Evolutionary conservation across 2,888 invertebrate genomes (phyloP).

Genomic region (Notodonta dromedarius): DNA sequence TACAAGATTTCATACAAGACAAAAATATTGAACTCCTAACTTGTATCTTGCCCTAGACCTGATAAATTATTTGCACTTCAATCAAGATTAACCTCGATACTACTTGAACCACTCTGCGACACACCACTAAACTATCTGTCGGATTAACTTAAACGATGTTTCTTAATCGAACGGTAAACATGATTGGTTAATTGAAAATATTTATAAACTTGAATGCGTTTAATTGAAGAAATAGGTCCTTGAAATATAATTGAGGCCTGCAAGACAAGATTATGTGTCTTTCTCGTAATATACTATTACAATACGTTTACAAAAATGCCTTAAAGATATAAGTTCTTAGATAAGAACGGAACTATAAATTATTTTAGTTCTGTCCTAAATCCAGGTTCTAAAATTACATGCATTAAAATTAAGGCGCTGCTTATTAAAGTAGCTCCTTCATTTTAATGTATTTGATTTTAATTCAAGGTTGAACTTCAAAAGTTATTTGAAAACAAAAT

Average conservation of each 20-base stretch:
- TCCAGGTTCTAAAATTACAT: no score
- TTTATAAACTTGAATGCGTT: not conserved
- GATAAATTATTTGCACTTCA: conserved; percentile 16
- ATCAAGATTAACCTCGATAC: conserved; percentile 23
- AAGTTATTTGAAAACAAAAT: conserved; percentile 20
- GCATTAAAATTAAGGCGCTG: no score
- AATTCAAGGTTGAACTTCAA: conserved; percentile 22
- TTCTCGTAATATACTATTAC: no score
- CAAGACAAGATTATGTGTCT: no score
- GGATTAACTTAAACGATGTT: conserved; percentile 18
- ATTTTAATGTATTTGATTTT: not conserved
- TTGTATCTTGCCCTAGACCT: not conserved
- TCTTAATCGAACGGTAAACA: conserved; percentile 1
- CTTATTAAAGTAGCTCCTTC: no score
- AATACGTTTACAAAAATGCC: no score
- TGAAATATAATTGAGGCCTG: no score
- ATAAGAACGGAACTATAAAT: no score
- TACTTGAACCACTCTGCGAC: conserved; percentile 8
- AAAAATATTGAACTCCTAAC: not conserved
- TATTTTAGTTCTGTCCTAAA: no score
- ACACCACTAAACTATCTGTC: conserved; percentile 22
- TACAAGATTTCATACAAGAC: not conserved
- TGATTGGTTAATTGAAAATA: conserved; percentile 2
- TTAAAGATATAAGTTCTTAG: no score
- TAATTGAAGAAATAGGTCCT: not conserved